Evolutionary conservation across 2,113 vertebrate species (phyloP), one percentile per base, ranked within the genome.

Genomic region (Prinia subflava): DNA sequence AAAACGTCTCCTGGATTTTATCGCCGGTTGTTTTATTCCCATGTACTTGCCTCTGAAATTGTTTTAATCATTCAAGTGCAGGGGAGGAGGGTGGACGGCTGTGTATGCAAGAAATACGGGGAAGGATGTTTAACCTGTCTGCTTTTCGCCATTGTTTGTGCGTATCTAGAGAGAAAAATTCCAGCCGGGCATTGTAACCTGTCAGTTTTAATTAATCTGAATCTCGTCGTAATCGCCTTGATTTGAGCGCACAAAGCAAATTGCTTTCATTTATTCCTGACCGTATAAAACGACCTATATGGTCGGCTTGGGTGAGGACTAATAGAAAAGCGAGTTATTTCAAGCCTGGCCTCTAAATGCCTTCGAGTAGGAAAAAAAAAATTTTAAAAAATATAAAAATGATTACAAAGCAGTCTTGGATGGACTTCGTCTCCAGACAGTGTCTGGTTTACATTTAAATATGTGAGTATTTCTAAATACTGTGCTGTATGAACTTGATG

Each of bases 141-240:
- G 64, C 10, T 90, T 89, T 75, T 83, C 16, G 24, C 60, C 35
- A 12, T 83, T 70, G 76, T 53, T 55, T 76, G 60, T 44, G 52
- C 15, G 35, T 60, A 28, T 81, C 47, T 62, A 37, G 80, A 78
- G 64, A 85, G 80, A 71, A 75, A 95, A 95, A 90, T 44, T 68
- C 73, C 92, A 87, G 60, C 31, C 47, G n/a, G 79, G 68, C 17
- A 31, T n/a, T 74, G 73, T 74, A 94, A 75, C 64, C 79, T 90
- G 85, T 47, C 90, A 59, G 31, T 59, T 93, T 70, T 83, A 93
- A 96, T 92, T 87, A 93, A 92, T 77, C 60, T 49, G 78, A 89
- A 42, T 24, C 57, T 81, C 20, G 5, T 70, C 57, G 46, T 62
- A 81, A 92, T 63, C 28, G 6, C 69, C 65, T 85, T 87, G 47